phyloP scores from a whole-genome alignment of 1,140 invertebrate genomes.

The Hylyphantes graminicola region DNA sequence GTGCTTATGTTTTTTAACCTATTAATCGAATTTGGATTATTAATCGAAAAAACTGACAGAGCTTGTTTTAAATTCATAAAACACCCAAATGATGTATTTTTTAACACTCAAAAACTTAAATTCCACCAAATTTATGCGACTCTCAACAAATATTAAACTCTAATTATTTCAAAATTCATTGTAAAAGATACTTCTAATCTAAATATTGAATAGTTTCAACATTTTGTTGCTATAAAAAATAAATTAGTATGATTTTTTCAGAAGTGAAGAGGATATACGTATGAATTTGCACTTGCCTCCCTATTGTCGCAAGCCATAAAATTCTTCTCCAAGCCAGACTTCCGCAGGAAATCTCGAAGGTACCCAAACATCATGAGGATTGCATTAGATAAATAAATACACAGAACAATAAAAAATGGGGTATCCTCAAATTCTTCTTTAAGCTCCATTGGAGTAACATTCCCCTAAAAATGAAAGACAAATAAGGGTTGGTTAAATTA shows the following conservation, averaged over 20 bases:
- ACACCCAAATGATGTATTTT: too few relatives aligned
- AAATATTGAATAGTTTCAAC: too few relatives aligned
- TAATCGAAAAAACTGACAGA: too few relatives aligned
- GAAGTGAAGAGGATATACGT: background rate
- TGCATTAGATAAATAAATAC: constrained; percentile 62
- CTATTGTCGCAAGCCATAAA: constrained; percentile 66
- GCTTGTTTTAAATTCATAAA: too few relatives aligned
- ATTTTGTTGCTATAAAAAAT: background rate
- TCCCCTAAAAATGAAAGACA: constrained; percentile 15
- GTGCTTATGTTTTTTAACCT: too few relatives aligned
- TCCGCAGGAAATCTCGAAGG: constrained; percentile 69
- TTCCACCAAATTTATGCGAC: too few relatives aligned
- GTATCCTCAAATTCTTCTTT: constrained; percentile 63
- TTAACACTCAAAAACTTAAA: too few relatives aligned
- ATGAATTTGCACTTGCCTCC: constrained; percentile 60
- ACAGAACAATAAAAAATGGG: constrained; percentile 61
- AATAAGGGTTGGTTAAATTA: background rate
- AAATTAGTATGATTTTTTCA: background rate
- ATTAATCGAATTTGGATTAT: too few relatives aligned
- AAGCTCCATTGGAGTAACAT: constrained; percentile 5
- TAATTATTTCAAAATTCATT: too few relatives aligned
- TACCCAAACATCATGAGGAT: constrained; percentile 69
- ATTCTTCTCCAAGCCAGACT: constrained; percentile 68
- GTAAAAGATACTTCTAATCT: too few relatives aligned
- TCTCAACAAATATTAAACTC: too few relatives aligned